Conservation (phyloP, 1,140 invertebrate species). For the Calephelis nemesis region DNA sequence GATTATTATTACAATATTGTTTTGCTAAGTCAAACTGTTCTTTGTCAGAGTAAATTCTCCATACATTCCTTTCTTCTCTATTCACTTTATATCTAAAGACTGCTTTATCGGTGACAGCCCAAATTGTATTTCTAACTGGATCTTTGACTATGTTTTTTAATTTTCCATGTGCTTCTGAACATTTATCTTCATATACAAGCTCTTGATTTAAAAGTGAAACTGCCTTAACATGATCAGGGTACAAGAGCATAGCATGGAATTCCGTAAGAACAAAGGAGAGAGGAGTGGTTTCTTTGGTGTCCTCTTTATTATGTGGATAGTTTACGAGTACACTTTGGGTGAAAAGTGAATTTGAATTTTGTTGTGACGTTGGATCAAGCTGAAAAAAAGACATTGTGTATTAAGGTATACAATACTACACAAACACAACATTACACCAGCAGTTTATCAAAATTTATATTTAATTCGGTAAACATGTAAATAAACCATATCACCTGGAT, state of each 20-base stretch:
- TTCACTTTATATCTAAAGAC: constrained; percentile 93
- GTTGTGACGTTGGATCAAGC: constrained; percentile 78
- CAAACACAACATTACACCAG: too few species aligned
- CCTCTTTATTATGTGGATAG: constrained; percentile 72
- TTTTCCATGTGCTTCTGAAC: constrained; percentile 89
- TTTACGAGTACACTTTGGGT: constrained; percentile 82
- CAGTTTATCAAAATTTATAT: too few species aligned
- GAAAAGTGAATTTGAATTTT: constrained; percentile 80
- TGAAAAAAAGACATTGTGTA: constrained; percentile 52
- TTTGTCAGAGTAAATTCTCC: constrained; percentile 93
- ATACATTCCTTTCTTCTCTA: constrained; percentile 92
- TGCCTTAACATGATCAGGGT: constrained; percentile 89
- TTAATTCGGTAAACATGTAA: too few species aligned
- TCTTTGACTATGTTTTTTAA: constrained; percentile 92
- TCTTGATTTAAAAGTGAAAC: constrained; percentile 93
- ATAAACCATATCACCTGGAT: too few species aligned
- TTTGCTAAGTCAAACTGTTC: constrained; percentile 94
- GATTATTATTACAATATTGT: constrained; percentile 88
- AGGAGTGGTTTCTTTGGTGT: constrained; percentile 79
- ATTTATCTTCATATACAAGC: constrained; percentile 92
- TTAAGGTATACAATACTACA: too few species aligned
- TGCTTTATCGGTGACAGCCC: constrained; percentile 90
- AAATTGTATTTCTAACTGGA: constrained; percentile 89
- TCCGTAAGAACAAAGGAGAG: constrained; percentile 92
- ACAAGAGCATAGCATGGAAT: constrained; percentile 93